A percentile compares a stretch with the other conserved stretches of the same genome.
These are phyloP conservation scores for Ectemnius continuus DNA, from an alignment of 2,888 invertebrate species.

Conservation along the genomic window DNA sequence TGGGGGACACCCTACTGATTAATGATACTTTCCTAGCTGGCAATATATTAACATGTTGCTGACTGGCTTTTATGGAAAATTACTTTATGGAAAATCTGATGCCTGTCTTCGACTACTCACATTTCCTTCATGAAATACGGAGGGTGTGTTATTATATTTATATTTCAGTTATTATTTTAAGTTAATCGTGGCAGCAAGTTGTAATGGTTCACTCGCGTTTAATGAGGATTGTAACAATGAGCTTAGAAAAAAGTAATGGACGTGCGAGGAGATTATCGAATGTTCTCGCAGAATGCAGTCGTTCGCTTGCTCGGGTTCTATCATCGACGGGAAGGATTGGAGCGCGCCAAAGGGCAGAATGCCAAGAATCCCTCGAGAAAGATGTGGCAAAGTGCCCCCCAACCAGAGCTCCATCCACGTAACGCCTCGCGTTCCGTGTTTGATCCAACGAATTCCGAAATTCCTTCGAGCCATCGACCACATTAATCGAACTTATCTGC, in stretches of 20 bases:
- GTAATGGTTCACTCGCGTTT: not conserved
- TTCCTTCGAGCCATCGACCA: conserved; percentile 17
- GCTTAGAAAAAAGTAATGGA: not conserved
- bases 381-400: conserved; percentile 42
- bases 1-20: not conserved
- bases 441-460: conserved; percentile 16
- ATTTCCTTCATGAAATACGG: too few relatives aligned
- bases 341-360: conserved; percentile 45
- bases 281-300: conserved; percentile 32
- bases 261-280: conserved; percentile 35
- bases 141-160: too few relatives aligned
- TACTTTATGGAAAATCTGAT: not conserved
- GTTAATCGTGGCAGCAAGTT: not conserved
- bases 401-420: conserved; percentile 32
- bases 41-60: too few relatives aligned
- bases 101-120: not conserved
- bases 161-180: too few relatives aligned
- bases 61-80: not conserved
- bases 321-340: conserved; percentile 28
- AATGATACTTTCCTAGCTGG: too few relatives aligned
- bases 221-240: not conserved
- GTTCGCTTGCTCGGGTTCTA: conserved; percentile 39
- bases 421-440: conserved; percentile 36
- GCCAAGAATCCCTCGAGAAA: conserved; percentile 48
- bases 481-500: too few relatives aligned